phyloP scores from a whole-genome alignment of 2,888 invertebrate genomes.

The Acrobasis consociella region DNA sequence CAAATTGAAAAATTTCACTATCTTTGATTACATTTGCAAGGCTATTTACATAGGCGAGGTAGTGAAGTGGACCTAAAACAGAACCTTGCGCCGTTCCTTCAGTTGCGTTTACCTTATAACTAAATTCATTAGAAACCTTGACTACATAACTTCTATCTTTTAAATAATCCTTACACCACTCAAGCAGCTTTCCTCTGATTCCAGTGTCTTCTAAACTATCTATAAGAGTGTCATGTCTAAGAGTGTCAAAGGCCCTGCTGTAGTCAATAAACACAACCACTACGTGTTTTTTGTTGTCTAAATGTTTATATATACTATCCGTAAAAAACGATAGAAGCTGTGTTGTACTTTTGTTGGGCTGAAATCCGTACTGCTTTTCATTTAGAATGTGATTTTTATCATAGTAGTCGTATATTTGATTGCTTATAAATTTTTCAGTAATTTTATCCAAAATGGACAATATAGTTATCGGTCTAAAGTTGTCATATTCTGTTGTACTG shows the following conservation, averaged over 20 bases:
- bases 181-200: conserved; percentile 23
- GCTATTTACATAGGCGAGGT: neutral
- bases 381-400: neutral
- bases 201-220: conserved; percentile 19
- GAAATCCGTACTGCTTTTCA: neutral
- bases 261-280: conserved; percentile 31
- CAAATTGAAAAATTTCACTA: neutral
- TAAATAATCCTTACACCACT: conserved; percentile 28
- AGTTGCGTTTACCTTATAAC: conserved; percentile 13
- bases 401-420: neutral
- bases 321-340: neutral
- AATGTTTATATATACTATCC: conserved; percentile 19
- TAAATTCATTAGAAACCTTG: conserved; percentile 13
- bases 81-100: conserved; percentile 31
- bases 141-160: conserved; percentile 22
- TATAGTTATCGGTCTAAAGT: neutral
- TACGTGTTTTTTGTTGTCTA: conserved; percentile 29
- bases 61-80: conserved; percentile 24
- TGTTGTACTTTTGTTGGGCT: neutral
- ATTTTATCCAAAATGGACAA: neutral
- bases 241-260: conserved; percentile 32
- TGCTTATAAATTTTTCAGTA: neutral
- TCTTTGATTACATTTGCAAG: neutral
- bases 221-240: conserved; percentile 26
- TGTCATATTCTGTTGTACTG: neutral